These are phyloP conservation scores for Pterobdella sp. DNA, from an alignment of 2,888 invertebrate genomes.

Conservation along the genomic window DNA sequence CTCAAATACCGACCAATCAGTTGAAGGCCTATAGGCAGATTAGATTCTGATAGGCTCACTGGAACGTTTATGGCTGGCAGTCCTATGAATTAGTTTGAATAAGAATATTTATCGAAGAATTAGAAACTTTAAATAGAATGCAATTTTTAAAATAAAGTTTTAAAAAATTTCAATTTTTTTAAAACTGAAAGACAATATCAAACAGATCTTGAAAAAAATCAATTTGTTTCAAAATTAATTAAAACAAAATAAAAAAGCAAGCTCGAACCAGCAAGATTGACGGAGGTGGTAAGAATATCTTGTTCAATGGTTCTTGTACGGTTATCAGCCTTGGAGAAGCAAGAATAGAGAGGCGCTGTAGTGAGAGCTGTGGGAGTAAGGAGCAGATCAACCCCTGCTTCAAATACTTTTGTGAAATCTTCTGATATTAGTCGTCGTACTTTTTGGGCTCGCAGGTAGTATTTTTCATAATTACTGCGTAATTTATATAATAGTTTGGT, in stretches of 20 bases:
- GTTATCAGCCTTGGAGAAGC: slow-evolving; percentile 69
- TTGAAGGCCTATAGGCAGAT: slow-evolving; percentile 77
- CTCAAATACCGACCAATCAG: slow-evolving; percentile 72
- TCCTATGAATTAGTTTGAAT: slow-evolving; percentile 50
- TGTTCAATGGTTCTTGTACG: slow-evolving; percentile 77
- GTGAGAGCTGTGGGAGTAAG: slow-evolving; percentile 84
- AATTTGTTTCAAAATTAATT: neutral
- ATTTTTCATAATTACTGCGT: slow-evolving; percentile 74
- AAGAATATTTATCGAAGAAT: neutral
- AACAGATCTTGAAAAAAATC: neutral
- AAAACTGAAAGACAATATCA: neutral
- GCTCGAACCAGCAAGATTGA: slow-evolving; percentile 79
- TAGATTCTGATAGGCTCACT: slow-evolving; percentile 62
- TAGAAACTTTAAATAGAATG: neutral
- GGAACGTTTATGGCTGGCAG: slow-evolving; percentile 82
- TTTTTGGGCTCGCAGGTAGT: slow-evolving; percentile 80
- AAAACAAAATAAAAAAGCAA: neutral
- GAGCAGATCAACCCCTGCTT: slow-evolving; percentile 65
- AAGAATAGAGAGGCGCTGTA: slow-evolving; percentile 71
- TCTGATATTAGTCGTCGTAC: slow-evolving; percentile 76
- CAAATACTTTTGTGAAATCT: slow-evolving; percentile 75
- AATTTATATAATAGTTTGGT: neutral
- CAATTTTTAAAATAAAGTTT: neutral
- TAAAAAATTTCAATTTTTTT: neutral
- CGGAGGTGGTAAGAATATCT: slow-evolving; percentile 90